Base-by-base conservation (phyloP, 2,797 vertebrate genomes). In the Amphiprion clarkii region DNA sequence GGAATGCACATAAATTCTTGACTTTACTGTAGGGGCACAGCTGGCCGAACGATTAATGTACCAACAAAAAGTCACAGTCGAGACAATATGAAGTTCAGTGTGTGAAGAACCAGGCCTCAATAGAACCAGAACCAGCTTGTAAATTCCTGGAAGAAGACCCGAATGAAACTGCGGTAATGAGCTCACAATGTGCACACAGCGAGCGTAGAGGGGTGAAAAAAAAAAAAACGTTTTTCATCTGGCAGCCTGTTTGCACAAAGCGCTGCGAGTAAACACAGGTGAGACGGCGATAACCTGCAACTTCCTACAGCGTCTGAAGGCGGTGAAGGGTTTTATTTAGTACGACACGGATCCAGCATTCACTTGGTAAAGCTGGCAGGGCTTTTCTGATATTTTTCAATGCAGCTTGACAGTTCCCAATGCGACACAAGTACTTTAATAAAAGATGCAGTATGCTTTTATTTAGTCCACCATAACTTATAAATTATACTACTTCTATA, bases 1-100 rank as follows among this genome's bases (percentile, higher is more conserved):
- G 92, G 92, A 94, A 95, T 93, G 89, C 87, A 88, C 88, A 83
- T 92, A 93, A 95, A 95, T 92, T 92, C 88, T 87, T 60, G 3
- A 69, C 85, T 92, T 91, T 85, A 89, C 89, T 85, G 78, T 84
- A 79, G 77, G 31, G 79, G 64, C 88, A 84, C 93, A 95, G 93
- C 93, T 95, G 93, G 93, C 74, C 87, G 87, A 90, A 76, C 64
- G 77, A 92, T 92, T 92, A 90, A 93, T 89, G 78, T 48, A 84
- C 76, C 84, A 88, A 92, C 88, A 87, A 90, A 85, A 89, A 84
- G 82, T 85, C 58, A 65, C 76, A 77, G 70, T 60, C 54, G 74
- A 87, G 87, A 88, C 81, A 39, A 84, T 79, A 83, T 84, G 81
- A 88, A 87, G 87, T 88, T 83, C 78, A 44, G 81, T 61, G 81